Evolutionary conservation across 2,888 invertebrate genomes (phyloP).

Genomic region (Litoditis marina): DNA sequence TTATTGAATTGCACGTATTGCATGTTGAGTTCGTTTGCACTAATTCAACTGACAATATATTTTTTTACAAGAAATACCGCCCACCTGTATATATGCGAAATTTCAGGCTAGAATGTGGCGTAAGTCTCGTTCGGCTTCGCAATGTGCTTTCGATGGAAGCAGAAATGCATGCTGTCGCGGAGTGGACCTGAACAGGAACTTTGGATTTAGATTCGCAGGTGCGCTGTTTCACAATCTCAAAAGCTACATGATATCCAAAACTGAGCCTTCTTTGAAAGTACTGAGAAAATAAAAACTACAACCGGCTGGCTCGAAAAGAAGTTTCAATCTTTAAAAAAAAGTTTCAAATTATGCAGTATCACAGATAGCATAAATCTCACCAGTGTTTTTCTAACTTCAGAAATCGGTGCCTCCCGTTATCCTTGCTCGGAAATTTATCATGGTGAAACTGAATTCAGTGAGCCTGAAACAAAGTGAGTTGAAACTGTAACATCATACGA

Average conservation of each 20-base stretch:
- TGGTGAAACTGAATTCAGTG: slow-evolving; percentile 57
- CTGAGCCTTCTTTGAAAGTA: no score
- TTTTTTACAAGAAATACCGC: not conserved
- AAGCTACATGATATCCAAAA: not conserved
- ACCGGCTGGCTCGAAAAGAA: no score
- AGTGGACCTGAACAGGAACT: slow-evolving; percentile 59
- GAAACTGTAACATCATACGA: no score
- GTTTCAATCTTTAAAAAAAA: no score
- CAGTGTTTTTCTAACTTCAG: no score
- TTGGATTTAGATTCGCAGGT: slow-evolving; percentile 56
- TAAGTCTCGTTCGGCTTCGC: slow-evolving; percentile 49
- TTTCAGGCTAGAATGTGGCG: slow-evolving; percentile 57
- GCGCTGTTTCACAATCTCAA: not conserved
- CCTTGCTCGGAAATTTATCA: slow-evolving; percentile 60
- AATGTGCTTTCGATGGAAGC: slow-evolving; percentile 44
- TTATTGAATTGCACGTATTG: no score
- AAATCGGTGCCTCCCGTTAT: slow-evolving; percentile 55
- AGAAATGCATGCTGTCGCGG: slow-evolving; percentile 54
- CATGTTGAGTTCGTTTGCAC: no score
- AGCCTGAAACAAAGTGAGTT: slow-evolving; percentile 52
- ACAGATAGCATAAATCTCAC: no score
- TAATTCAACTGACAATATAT: no score
- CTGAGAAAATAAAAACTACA: no score
- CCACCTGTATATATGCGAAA: no score
- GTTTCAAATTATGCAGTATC: not conserved